A percentile compares a stretch with the other conserved stretches of the same genome.
These are phyloP conservation scores for Habrosyne pyritoides DNA, from an alignment of 2,888 invertebrate genomes.

Conservation along the genomic window DNA sequence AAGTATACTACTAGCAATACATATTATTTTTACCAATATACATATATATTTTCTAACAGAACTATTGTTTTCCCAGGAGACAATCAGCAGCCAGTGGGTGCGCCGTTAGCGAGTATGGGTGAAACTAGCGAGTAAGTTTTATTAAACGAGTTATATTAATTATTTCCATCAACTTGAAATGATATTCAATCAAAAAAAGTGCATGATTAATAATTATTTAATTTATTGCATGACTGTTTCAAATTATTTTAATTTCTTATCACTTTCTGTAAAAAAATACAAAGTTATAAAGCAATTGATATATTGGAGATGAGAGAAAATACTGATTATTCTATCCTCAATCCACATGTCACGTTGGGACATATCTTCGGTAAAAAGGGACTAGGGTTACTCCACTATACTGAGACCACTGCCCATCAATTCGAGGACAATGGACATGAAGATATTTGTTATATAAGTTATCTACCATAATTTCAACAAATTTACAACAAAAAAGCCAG, in stretches of 20 bases:
- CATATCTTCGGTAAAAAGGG: no score
- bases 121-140: slow-evolving; percentile 86
- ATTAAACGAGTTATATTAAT: not conserved
- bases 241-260: no score
- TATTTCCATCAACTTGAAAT: not conserved
- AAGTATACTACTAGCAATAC: no score
- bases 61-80: slow-evolving; percentile 51
- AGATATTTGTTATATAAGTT: no score
- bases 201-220: slow-evolving; percentile 13
- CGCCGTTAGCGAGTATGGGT: slow-evolving; percentile 85
- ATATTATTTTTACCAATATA: not conserved
- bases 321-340: no score
- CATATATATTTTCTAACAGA: not conserved
- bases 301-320: no score
- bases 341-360: no score
- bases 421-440: no score
- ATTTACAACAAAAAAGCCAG: not conserved
- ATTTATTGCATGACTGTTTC: slow-evolving; percentile 6
- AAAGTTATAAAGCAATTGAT: no score
- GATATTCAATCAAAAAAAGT: not conserved
- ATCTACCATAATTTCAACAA: not conserved
- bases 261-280: no score
- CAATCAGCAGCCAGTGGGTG: slow-evolving; percentile 80
- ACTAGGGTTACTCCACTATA: no score
- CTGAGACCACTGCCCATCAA: no score